Base-by-base conservation (phyloP, 2,888 invertebrate genomes). In the Hirtodrosophila duncani region DNA sequence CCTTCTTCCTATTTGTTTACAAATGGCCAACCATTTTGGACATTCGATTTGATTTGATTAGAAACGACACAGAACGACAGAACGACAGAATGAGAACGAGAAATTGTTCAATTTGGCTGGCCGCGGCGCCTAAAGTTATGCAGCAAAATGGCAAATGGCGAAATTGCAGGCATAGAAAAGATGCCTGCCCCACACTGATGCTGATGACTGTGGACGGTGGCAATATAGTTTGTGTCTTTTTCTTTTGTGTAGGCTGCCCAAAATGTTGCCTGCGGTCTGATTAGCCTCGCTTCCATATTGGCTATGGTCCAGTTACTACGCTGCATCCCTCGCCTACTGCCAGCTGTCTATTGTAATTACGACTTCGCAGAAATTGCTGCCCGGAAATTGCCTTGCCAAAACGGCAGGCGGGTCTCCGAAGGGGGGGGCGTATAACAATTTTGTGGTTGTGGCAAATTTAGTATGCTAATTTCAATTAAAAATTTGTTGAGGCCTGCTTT, bases 401-500 rank as follows among this genome's bases (percentile, higher is more conserved):
- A 13, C 17, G 16, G 8, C 16, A 3, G 0, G 2, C 2, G 11
- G 8, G 31, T n/a, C n/a, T n/a, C n/a, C n/a, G 17, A 7, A 9
- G 17, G 1, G 13, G 18, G 34, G 8, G 36, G 49, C 60, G 46
- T 44, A 21, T 11, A 42, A 14, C 38, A 42, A 59, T 64, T 57
- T 49, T 33, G 67, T 31, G 69, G 63, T 20, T 56, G 41, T 42
- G 50, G 38, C 69, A 42, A 64, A 67, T 64, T 74, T 53, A 37
- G 38, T 51, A 71, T 67, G 70, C 56, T 71, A 70, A 70, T 70
- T 70, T 75, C 75, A 70, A 75, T 75, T 75, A 75, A 71, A 67
- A 74, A 69, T 65, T 48, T 50, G 14, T 27, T 14, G 13, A 17
- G 37, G 9, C 37, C 48, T 36, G 24, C 49, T 37, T 10, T 17